Base-by-base conservation (phyloP, 92 coral and sea anemone genomes). In the Palythoa grandiflora region DNA sequence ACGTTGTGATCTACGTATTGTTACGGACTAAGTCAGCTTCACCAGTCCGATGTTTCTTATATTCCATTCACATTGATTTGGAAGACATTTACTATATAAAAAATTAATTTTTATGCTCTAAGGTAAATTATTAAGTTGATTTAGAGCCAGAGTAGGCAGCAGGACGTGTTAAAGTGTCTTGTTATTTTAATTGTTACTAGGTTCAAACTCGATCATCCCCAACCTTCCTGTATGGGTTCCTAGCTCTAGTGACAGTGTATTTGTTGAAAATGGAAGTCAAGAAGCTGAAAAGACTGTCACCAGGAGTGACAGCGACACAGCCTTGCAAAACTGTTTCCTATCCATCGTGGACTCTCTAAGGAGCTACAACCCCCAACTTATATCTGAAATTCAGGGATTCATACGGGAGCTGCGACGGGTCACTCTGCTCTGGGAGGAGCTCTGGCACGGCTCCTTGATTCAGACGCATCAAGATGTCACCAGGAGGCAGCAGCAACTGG, bases 401-500 rank as follows among this genome's bases (percentile, higher is more conserved):
- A 94, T 95, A 51, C 98, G 92, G 86, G 99, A 97, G 68, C 71
- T 97, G 57, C 93, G 99, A 21, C 92, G 99, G 19, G 93, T 97
- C 71, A 97, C 99, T 1, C 84, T 97, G 71, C 91, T 97, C 20
- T 97, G 99, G 99, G 99, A 97, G 79, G 99, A 97, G 68, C 88
- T 97, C 38, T 97, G 99, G 99, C 95, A 93, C 65, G 99, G 99
- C 17, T 97, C 99, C 1, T 92, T 97, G 77, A 92, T 97, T 47
- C 99, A 97, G 88, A 97, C 96, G 1, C 99, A 95, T 79, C 99
- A 97, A 52, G 99, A 97, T 73, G 98, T 97, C 38, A 87, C 92
- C 40, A 93, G 98, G 14, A 94, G 98, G 11, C 98, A 97, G 52
- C 96, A 90, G 61, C 99, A 97, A 73, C 89, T 97, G 81, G 98